Percentiles rank a stretch among this genome's conserved stretches.
Conservation (phyloP, 1,140 invertebrate genomes). For the Atta colombica region DNA sequence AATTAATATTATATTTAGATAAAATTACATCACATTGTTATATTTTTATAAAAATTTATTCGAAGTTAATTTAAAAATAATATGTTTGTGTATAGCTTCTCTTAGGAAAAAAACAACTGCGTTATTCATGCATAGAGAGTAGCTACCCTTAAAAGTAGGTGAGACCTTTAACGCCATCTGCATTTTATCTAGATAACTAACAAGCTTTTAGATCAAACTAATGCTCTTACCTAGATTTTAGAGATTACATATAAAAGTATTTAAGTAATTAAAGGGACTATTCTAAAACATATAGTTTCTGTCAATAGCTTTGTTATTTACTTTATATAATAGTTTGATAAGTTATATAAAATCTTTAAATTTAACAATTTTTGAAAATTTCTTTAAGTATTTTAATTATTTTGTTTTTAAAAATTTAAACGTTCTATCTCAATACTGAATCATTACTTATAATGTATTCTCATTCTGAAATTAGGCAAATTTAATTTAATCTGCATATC, state of each 20-base stretch:
- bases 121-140: neutral
- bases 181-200: constrained; percentile 15
- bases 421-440: neutral
- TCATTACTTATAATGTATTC: neutral
- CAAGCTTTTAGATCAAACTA: constrained; percentile 26
- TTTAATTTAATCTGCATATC: neutral
- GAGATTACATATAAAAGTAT: neutral
- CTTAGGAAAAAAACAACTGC: neutral
- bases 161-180: constrained; percentile 67
- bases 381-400: neutral
- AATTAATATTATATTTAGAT: constrained; percentile 8
- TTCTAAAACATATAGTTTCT: neutral
- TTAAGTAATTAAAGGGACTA: neutral
- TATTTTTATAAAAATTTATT: neutral
- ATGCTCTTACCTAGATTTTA: constrained; percentile 22
- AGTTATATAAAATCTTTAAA: neutral
- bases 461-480: neutral
- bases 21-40: neutral
- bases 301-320: neutral
- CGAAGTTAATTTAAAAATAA: neutral
- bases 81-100: neutral
- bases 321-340: neutral
- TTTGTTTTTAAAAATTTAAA: neutral
- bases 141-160: constrained; percentile 39
- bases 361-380: neutral